phyloP scores from a whole-genome alignment of 2,113 vertebrate species.

The Erythrolamprus reginae region DNA sequence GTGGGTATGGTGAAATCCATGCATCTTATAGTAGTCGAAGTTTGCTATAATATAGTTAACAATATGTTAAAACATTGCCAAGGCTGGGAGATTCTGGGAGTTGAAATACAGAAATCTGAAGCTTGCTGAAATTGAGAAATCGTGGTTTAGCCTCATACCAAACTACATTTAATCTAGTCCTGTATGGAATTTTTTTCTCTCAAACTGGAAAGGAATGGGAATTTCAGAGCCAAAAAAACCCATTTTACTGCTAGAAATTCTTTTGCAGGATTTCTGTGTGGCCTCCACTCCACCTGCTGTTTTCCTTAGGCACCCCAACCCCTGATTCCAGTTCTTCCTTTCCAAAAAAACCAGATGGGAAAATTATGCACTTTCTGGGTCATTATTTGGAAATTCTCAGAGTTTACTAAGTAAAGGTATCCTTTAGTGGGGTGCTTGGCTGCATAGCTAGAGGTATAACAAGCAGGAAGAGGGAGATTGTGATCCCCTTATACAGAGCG shows the following conservation, averaged over 20 bases:
- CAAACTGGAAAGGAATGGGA: background rate
- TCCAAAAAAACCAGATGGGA: fast-evolving
- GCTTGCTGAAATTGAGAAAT: background rate
- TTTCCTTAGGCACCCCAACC: background rate
- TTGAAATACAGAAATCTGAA: background rate
- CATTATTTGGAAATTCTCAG: background rate
- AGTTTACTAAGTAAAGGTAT: background rate
- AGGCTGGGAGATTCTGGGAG: background rate
- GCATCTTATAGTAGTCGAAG: background rate
- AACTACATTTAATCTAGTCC: too few species aligned
- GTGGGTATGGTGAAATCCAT: background rate
- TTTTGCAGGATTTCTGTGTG: background rate
- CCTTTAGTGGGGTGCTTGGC: too few species aligned
- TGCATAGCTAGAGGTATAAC: too few species aligned
- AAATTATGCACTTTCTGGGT: background rate
- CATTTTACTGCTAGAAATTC: background rate
- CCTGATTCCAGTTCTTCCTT: fast-evolving
- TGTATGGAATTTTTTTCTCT: background rate
- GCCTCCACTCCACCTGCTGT: background rate
- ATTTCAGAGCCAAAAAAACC: background rate
- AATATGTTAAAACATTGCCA: background rate
- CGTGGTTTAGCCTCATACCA: background rate
- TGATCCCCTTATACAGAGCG: too few species aligned
- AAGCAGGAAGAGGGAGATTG: too few species aligned
- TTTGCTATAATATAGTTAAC: background rate